phyloP scores from a whole-genome alignment of 2,888 invertebrate genomes.

The Philaethria dido region DNA sequence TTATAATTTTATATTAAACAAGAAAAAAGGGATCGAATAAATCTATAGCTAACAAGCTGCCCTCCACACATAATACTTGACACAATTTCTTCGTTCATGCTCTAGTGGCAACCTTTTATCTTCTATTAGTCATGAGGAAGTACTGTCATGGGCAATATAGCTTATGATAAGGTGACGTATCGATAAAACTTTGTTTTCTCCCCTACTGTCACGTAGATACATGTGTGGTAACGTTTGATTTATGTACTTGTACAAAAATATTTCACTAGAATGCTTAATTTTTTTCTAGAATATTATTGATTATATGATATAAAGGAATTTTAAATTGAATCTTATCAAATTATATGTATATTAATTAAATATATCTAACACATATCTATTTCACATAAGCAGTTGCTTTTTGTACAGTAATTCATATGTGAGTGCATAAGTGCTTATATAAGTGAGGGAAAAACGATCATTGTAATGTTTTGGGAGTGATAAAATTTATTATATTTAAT shows the following conservation, averaged over 20 bases:
- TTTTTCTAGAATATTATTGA: too few relatives aligned
- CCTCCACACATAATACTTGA: conserved; percentile 30
- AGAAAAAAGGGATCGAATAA: conserved; percentile 4
- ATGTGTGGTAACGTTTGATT: neutral
- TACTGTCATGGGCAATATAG: conserved; percentile 14
- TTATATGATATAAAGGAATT: too few relatives aligned
- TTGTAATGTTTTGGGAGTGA: too few relatives aligned
- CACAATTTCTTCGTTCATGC: conserved; percentile 29
- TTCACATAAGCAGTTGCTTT: neutral
- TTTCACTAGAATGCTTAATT: too few relatives aligned
- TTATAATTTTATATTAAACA: conserved; percentile 4
- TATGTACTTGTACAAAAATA: neutral
- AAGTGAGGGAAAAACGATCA: neutral
- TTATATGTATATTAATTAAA: too few relatives aligned
- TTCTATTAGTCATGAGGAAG: conserved; percentile 31
- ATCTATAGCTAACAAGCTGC: conserved; percentile 29
- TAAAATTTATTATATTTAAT: neutral
- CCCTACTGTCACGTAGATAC: neutral
- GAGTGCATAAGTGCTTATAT: neutral
- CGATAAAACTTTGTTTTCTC: neutral
- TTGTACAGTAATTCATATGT: too few relatives aligned
- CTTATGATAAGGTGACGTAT: conserved; percentile 4
- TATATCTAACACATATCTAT: too few relatives aligned
- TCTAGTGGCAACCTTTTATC: conserved; percentile 30
- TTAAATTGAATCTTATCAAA: too few relatives aligned